A percentile compares a stretch with the other conserved stretches of the same genome.
Evolutionary conservation across 2,888 invertebrate genomes (phyloP).

Genomic region (Esperia sulphurella): DNA sequence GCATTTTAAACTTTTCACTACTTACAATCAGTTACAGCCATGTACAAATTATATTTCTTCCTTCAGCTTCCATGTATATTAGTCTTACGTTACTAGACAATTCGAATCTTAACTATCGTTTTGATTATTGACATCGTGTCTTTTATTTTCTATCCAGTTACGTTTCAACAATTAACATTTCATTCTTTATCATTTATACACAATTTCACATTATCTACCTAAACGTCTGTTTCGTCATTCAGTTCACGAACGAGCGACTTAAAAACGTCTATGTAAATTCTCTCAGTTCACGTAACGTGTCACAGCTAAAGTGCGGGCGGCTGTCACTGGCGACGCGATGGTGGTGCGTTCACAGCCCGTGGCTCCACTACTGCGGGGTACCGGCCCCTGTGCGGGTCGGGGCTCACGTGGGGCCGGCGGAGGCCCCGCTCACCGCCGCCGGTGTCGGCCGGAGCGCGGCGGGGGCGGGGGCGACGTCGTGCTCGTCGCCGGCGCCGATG

Average conservation of each 20-base stretch:
- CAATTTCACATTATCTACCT: slow-evolving; percentile 69
- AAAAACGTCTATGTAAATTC: slow-evolving; percentile 38
- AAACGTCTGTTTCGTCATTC: slow-evolving; percentile 51
- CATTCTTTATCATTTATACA: slow-evolving; percentile 57
- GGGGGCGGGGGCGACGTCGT: slow-evolving; percentile 17
- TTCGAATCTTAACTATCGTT: slow-evolving; percentile 29
- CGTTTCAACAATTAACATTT: slow-evolving; percentile 71
- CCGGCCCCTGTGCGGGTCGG: slow-evolving; percentile 11
- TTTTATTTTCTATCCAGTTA: slow-evolving; percentile 53
- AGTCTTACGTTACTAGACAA: slow-evolving; percentile 32
- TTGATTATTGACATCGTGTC: slow-evolving; percentile 51
- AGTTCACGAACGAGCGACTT: slow-evolving; percentile 37
- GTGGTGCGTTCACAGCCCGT: slow-evolving; percentile 34
- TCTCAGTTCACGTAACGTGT: slow-evolving; percentile 44
- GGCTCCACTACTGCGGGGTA: slow-evolving; percentile 14
- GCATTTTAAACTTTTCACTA: background rate
- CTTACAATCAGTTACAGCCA: background rate
- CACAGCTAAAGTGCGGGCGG: slow-evolving; percentile 21
- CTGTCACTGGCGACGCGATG: slow-evolving; percentile 25
- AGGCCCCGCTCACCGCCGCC: slow-evolving; percentile 25
- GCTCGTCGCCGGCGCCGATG: slow-evolving; percentile 17
- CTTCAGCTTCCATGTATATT: slow-evolving; percentile 30
- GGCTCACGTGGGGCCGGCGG: slow-evolving; percentile 42
- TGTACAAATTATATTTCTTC: slow-evolving; percentile 44
- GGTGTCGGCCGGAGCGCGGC: slow-evolving; percentile 29